Evolutionary conservation across 2,888 invertebrate species (phyloP), one percentile per base, ranked within the genome.

Genomic region (Mythimna vitellina): DNA sequence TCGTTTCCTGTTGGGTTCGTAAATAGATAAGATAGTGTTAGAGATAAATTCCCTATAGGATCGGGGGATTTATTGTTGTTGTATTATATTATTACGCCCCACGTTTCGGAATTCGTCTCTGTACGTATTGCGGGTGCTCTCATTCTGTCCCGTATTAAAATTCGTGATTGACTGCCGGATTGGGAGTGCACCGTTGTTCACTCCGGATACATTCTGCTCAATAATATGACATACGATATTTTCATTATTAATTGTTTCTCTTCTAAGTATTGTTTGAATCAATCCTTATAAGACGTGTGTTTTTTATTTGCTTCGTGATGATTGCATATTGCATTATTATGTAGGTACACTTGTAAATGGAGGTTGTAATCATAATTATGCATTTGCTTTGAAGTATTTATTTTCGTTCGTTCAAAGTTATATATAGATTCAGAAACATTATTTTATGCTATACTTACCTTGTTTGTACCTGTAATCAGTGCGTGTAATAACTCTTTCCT

Each of bases 121-220:
- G 72, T 75, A 32, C 42, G 10, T 54, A 57, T 46, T 56, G 42
- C 38, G 17, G 14, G 35, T 75, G 82, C 58, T 79, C 81, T 81
- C 79, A 79, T 73, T 84, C 69, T 67, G 69, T 49, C 38, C 78
- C 78, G 80, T 81, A 88, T 81, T 73, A 71, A 78, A 80, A 79
- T 80, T 76, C 78, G 57, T 81, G 82, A 80, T 78, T 84, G 82
- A 80, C 73, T 65, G 49, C 67, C 66, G 73, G 70, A 83, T 81
- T 82, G 67, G 54, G 61, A 72, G 62, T 70, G 80, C 63, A 79
- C 81, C 80, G 81, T 86, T 83, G 65, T 67, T 74, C 62, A 67
- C 25, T 75, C 57, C 70, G 73, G 60, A 78, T 70, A 67, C n/a
- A 56, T 65, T 20, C 32, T 46, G 20, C 17, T 51, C 61, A 63